phyloP scores from a whole-genome alignment of 2,113 vertebrate species.

The Harpagus bidentatus region DNA sequence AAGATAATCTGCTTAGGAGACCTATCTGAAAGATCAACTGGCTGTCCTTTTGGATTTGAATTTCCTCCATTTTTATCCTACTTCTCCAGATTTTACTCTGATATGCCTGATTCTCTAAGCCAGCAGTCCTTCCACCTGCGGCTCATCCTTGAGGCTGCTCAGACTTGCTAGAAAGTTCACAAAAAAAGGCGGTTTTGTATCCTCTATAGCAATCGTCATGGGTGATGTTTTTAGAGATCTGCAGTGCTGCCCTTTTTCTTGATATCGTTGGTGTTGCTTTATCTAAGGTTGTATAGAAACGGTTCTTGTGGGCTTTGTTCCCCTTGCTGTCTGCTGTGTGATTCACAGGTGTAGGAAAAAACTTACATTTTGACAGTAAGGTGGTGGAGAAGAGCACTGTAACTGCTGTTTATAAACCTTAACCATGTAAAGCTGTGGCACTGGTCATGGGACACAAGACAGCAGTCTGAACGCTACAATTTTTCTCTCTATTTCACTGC shows the following conservation, averaged over 20 bases:
- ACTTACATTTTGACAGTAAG: not conserved
- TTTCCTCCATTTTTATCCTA: not conserved
- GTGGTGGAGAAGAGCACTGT: not conserved
- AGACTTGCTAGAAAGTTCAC: not conserved
- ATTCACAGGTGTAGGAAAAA: not conserved
- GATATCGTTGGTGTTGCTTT: not conserved
- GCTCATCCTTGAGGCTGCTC: not conserved
- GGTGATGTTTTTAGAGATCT: not conserved
- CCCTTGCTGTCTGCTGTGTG: not conserved
- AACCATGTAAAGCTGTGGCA: accelerated
- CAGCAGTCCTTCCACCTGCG: not conserved
- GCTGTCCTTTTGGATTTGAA: not conserved
- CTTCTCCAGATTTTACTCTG: not conserved
- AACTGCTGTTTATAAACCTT: not conserved
- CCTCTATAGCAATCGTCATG: accelerated
- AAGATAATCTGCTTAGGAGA: not conserved
- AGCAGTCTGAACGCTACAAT: accelerated
- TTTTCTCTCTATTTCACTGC: not conserved
- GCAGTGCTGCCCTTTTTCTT: not conserved
- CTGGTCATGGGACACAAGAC: accelerated
- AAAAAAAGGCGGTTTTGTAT: not conserved
- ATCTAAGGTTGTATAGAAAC: not conserved
- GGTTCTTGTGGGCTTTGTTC: not conserved
- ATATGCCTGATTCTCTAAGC: not conserved
- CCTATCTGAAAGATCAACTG: not conserved